Evolutionary conservation across 2,888 invertebrate species (phyloP).

Genomic region (Chalcosyrphus nemorum): DNA sequence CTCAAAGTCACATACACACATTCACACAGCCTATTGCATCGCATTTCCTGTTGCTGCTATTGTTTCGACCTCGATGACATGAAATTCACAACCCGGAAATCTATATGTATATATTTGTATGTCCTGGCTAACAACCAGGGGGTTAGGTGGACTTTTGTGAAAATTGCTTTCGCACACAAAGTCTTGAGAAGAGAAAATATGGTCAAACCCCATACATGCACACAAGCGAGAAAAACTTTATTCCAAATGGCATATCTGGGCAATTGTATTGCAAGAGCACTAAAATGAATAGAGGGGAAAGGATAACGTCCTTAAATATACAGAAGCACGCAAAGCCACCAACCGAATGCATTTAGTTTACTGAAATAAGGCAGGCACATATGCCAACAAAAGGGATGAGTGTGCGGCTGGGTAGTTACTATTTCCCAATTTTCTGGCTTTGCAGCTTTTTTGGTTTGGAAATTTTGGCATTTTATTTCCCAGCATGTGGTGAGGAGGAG

Average conservation of each 20-base stretch:
- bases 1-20: slow-evolving; percentile 16
- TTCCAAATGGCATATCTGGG: slow-evolving; percentile 46
- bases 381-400: background rate
- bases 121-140: background rate
- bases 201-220: slow-evolving; percentile 35
- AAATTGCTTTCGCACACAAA: slow-evolving; percentile 43
- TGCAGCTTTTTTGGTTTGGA: slow-evolving; percentile 47
- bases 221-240: slow-evolving; percentile 29
- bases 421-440: slow-evolving; percentile 38
- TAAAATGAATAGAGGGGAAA: slow-evolving; percentile 20
- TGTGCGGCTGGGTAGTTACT: background rate
- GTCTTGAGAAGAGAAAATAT: slow-evolving; percentile 4
- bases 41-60: slow-evolving; percentile 56
- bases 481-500: slow-evolving; percentile 46
- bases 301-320: slow-evolving; percentile 41
- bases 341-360: slow-evolving; percentile 53
- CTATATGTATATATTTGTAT: slow-evolving; percentile 54
- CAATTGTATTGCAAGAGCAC: slow-evolving; percentile 32
- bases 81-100: slow-evolving; percentile 47
- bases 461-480: slow-evolving; percentile 57
- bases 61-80: slow-evolving; percentile 54
- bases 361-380: slow-evolving; percentile 9
- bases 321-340: slow-evolving; percentile 58
- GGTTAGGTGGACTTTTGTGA: slow-evolving; percentile 2
- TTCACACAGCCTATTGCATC: slow-evolving; percentile 53